A percentile compares a stretch with the other conserved stretches of the same genome.
Evolutionary conservation across 2,797 vertebrate genomes (phyloP).

Genomic region (Hydrocynus forskahlii): DNA sequence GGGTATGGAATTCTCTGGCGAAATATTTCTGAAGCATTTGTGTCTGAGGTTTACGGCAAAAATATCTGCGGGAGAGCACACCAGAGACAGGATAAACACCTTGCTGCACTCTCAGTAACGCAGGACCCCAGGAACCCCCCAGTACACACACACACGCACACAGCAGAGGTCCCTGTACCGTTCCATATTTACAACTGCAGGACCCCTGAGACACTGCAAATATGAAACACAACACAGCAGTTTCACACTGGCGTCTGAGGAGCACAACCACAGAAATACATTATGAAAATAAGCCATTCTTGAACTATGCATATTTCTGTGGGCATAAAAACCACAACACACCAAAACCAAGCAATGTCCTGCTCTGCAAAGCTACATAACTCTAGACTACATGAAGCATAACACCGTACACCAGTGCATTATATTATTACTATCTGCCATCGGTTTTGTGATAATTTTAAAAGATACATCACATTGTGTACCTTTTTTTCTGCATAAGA

Average conservation of each 20-base stretch:
- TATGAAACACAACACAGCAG: not conserved
- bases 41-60: slow-evolving; percentile 67
- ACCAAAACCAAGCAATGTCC: not conserved
- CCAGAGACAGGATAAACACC: slow-evolving; percentile 58
- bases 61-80: slow-evolving; percentile 58
- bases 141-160: slow-evolving; percentile 10
- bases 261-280: slow-evolving; percentile 2
- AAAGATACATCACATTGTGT: not conserved
- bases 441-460: not conserved
- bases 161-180: not conserved
- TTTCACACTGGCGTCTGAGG: not conserved
- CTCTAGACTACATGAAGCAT: not conserved
- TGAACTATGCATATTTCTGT: not conserved
- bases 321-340: not conserved
- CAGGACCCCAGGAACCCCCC: slow-evolving; percentile 32
- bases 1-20: slow-evolving; percentile 79
- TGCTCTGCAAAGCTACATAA: not conserved
- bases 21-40: slow-evolving; percentile 76
- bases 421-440: not conserved
- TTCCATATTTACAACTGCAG: slow-evolving; percentile 5
- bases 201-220: slow-evolving; percentile 1
- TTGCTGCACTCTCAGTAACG: slow-evolving; percentile 59
- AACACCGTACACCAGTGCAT: slow-evolving; percentile 1
- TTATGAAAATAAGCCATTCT: slow-evolving; percentile 8
- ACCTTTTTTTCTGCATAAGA: not conserved